Percentiles rank a stretch among this genome's conserved stretches.
These are phyloP conservation scores for Pseudocheirus occidentalis DNA, from an alignment of 2,797 vertebrate genomes.

Conservation along the genomic window DNA sequence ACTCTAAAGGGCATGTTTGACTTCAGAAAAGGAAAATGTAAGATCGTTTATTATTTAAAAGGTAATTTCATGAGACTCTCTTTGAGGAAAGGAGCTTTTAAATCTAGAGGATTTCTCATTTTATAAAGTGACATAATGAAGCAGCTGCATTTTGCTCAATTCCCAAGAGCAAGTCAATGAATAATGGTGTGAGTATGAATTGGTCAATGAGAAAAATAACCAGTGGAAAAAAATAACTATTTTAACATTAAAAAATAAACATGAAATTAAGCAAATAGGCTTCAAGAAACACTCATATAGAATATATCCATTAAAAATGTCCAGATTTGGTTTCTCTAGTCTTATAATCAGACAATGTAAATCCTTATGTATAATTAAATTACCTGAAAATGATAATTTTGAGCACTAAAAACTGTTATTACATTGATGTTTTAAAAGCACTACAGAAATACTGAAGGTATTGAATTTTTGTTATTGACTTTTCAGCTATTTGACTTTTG, in stretches of 20 bases:
- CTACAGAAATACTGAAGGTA: slow-evolving; percentile 25
- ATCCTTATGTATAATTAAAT: slow-evolving; percentile 59
- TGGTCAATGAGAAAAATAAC: slow-evolving; percentile 75
- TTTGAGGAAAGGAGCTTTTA: slow-evolving; percentile 66
- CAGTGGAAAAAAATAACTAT: slow-evolving; percentile 12
- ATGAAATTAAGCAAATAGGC: slow-evolving; percentile 47
- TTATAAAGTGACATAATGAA: slow-evolving; percentile 66
- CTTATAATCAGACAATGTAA: slow-evolving; percentile 66
- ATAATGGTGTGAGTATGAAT: slow-evolving; percentile 9
- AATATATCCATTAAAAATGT: slow-evolving; percentile 68
- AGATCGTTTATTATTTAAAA: slow-evolving; percentile 74
- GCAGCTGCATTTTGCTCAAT: slow-evolving; percentile 38
- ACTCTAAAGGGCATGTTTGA: slow-evolving; percentile 82
- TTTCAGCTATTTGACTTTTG: slow-evolving; percentile 56
- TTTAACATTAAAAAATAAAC: slow-evolving; percentile 65
- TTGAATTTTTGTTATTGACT: slow-evolving; percentile 42
- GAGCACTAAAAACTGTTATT: slow-evolving; percentile 43
- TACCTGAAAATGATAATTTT: slow-evolving; percentile 55
- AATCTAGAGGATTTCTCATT: slow-evolving; percentile 57
- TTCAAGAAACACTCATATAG: slow-evolving; percentile 64
- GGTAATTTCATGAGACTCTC: slow-evolving; percentile 36
- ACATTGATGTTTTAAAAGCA: slow-evolving; percentile 60
- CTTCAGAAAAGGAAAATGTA: slow-evolving; percentile 72
- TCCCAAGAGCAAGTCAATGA: slow-evolving; percentile 19
- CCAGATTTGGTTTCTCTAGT: slow-evolving; percentile 65